Evolutionary conservation across 2,888 invertebrate genomes (phyloP), one percentile per base, ranked within the genome.

Genomic region (Dynastes grantii): DNA sequence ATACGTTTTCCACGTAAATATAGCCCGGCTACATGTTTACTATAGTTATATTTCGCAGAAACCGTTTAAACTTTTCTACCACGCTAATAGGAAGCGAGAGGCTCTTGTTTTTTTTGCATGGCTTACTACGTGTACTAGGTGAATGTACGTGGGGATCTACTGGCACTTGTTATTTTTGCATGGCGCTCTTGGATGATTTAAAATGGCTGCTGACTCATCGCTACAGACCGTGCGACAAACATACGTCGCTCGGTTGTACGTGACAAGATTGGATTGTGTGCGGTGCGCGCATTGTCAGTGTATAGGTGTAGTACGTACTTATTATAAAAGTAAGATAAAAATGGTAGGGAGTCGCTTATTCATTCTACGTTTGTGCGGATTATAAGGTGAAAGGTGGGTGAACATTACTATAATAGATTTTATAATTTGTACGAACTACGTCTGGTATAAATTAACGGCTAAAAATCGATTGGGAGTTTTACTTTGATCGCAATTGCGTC

Each of bases 201-300:
- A 85, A 84, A 86, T 87, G 86, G 86, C 85, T 85, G 88, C 88
- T 88, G 88, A 88, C 86, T 88, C 88, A 88, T 87, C 87, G 84
- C 83, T 87, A 88, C 85, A 85, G 85, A 45, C 82, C 84, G 85
- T 79, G 73, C 80, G 84, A 85, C 86, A 87, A 87, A 88, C 85
- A 84, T 88, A 79, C 85, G 80, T 16, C 55, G 81, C 79, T 80
- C 79, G 58, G 29, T 45, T 71, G n/a, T 65, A 78, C 78, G 76
- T 76, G 75, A 78, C 68, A 53, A 58, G 71, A 55, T 71, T 71
- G 55, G 37, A 58, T 71, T 71, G 71, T 55, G 22, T 22, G 71
- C 71, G 16, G 29, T 29, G 45, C 49, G 49, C 45, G 67, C 45
- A 9, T 29, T 65, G 45, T 16, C 45, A 45, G 22, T 45, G 45